Percentiles rank a stretch among this genome's conserved stretches.
These are phyloP conservation scores for Melinaea marsaeus DNA, from an alignment of 2,888 invertebrate genomes.

Conservation along the genomic window DNA sequence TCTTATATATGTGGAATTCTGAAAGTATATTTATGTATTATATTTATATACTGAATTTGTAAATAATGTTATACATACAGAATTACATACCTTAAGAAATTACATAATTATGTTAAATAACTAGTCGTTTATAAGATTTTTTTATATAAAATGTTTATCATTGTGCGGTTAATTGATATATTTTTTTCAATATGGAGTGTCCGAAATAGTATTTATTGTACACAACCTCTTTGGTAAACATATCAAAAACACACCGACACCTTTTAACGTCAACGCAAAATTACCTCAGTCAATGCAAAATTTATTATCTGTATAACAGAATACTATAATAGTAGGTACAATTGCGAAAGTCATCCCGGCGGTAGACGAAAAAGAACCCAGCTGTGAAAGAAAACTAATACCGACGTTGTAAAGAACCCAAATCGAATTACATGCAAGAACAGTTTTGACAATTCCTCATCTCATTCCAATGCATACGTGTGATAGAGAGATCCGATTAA, in stretches of 20 bases:
- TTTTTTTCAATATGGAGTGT: no score
- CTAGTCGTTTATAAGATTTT: no score
- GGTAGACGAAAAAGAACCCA: conserved; percentile 35
- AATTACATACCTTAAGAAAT: no score
- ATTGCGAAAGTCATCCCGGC: conserved; percentile 34
- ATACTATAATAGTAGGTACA: conserved; percentile 22
- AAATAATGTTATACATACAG: no score
- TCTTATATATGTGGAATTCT: no score
- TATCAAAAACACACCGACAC: conserved; percentile 16
- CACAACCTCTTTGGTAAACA: neutral
- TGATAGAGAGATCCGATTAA: conserved; percentile 11
- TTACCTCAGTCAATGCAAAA: conserved; percentile 21
- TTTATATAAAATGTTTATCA: no score
- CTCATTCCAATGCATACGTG: conserved; percentile 8
- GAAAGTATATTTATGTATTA: no score
- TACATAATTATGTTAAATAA: no score
- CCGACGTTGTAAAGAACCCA: conserved; percentile 20
- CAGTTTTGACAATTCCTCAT: conserved; percentile 11
- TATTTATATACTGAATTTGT: no score
- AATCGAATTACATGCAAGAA: conserved; percentile 25
- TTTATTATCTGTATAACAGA: conserved; percentile 33
- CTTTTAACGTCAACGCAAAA: conserved; percentile 26
- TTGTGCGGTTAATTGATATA: no score
- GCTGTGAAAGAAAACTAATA: conserved; percentile 27
- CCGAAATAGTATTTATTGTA: no score